These are phyloP conservation scores for Cariama cristata DNA, from an alignment of 2,113 vertebrate species.

Conservation along the genomic window DNA sequence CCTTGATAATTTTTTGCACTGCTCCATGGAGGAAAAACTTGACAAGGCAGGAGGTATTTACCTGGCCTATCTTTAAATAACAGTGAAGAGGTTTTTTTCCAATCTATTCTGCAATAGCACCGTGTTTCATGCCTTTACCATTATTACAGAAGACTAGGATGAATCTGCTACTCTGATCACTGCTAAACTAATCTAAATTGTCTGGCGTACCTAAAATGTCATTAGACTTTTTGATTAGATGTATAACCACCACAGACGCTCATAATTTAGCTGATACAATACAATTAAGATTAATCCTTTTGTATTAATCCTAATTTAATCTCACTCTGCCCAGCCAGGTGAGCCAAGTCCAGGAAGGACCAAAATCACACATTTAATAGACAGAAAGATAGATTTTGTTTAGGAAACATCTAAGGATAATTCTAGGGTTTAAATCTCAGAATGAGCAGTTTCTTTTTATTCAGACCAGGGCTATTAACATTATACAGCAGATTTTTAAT, in stretches of 20 bases:
- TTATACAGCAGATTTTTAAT: not conserved
- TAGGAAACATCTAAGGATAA: not conserved
- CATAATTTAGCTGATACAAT: too few species aligned
- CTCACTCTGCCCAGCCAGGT: not conserved
- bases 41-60: not conserved
- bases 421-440: not conserved
- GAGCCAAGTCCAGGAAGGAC: not conserved
- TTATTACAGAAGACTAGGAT: not conserved
- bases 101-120: not conserved
- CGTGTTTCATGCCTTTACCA: not conserved
- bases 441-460: not conserved
- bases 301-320: too few species aligned
- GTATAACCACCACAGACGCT: not conserved
- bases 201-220: not conserved
- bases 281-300: too few species aligned
- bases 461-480: not conserved
- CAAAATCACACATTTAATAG: not conserved
- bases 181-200: not conserved
- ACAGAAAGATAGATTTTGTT: not conserved
- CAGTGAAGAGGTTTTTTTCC: not conserved
- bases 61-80: not conserved
- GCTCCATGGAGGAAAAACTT: not conserved
- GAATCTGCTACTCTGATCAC: not conserved
- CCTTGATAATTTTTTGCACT: not conserved
- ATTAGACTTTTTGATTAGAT: not conserved